Evolutionary conservation across 2,113 vertebrate genomes (phyloP).

Genomic region (Hippopotamus amphibius): DNA sequence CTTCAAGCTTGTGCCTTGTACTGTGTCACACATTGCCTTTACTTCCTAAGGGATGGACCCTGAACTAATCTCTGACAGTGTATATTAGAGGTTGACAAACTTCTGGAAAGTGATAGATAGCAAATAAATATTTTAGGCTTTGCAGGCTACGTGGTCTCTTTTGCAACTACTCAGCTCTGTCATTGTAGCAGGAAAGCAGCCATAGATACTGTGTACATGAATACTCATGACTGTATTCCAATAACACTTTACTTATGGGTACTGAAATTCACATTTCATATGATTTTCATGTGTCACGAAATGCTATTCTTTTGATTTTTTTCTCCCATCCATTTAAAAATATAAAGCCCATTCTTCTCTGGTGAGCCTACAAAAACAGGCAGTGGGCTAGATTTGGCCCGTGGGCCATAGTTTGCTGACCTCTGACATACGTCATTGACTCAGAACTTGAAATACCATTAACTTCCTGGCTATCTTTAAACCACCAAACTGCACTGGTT

Average conservation of each 20-base stretch:
- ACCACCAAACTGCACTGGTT: neutral
- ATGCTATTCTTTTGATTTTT: neutral
- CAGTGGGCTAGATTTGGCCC: neutral
- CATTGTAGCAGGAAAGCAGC: neutral
- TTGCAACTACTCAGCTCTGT: neutral
- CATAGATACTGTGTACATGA: neutral
- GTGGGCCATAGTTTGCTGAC: neutral
- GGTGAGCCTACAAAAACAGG: neutral
- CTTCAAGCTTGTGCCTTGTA: neutral
- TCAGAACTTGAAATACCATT: conserved; percentile 5
- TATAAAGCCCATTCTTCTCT: neutral
- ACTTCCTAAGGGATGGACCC: neutral
- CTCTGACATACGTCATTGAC: neutral
- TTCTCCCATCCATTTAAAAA: neutral
- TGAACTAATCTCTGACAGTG: neutral
- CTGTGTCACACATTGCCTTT: neutral
- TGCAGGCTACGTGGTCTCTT: neutral
- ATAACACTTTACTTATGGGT: neutral
- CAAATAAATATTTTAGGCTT: neutral
- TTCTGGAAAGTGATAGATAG: neutral
- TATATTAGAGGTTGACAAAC: neutral
- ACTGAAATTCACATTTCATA: neutral
- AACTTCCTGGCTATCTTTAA: conserved; percentile 38
- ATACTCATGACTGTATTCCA: neutral
- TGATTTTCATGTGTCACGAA: conserved; percentile 7